These are phyloP conservation scores for Drosophila nebulosa DNA, from an alignment of 1,140 invertebrate species.

Conservation along the genomic window DNA sequence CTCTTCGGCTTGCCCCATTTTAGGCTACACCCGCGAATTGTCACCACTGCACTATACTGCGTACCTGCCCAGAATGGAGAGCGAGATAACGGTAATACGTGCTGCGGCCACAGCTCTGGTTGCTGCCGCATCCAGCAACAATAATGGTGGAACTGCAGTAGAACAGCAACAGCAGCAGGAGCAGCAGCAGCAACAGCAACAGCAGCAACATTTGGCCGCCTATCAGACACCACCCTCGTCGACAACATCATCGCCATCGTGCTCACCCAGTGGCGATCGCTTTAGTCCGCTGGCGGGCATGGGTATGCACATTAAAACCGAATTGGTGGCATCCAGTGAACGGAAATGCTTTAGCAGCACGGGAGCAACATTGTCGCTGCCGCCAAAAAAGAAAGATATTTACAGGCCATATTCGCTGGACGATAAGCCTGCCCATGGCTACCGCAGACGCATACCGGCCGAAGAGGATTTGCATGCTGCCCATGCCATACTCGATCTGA, in stretches of 20 bases:
- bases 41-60: slow-evolving; percentile 85
- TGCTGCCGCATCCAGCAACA: slow-evolving; percentile 59
- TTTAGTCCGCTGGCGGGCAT: slow-evolving; percentile 47
- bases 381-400: slow-evolving; percentile 93
- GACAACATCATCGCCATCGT: slow-evolving; percentile 70
- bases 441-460: slow-evolving; percentile 84
- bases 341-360: slow-evolving; percentile 89
- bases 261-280: slow-evolving; percentile 67
- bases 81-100: slow-evolving; percentile 82
- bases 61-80: slow-evolving; percentile 83
- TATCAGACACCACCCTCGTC: slow-evolving; percentile 79
- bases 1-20: slow-evolving; percentile 6
- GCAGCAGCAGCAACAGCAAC: slow-evolving; percentile 6
- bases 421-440: slow-evolving; percentile 82
- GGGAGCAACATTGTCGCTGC: slow-evolving; percentile 89
- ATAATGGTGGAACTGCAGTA: slow-evolving; percentile 12
- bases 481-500: slow-evolving; percentile 92
- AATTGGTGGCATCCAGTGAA: slow-evolving; percentile 60
- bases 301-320: slow-evolving; percentile 58
- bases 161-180: slow-evolving; percentile 2
- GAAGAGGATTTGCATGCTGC: slow-evolving; percentile 92
- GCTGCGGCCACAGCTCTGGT: slow-evolving; percentile 69
- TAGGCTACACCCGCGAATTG: slow-evolving; percentile 85
- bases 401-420: slow-evolving; percentile 92
- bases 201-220: slow-evolving; percentile 49